These are phyloP conservation scores for Heliangelus exortis DNA, from an alignment of 2,797 vertebrate genomes.

Conservation along the genomic window DNA sequence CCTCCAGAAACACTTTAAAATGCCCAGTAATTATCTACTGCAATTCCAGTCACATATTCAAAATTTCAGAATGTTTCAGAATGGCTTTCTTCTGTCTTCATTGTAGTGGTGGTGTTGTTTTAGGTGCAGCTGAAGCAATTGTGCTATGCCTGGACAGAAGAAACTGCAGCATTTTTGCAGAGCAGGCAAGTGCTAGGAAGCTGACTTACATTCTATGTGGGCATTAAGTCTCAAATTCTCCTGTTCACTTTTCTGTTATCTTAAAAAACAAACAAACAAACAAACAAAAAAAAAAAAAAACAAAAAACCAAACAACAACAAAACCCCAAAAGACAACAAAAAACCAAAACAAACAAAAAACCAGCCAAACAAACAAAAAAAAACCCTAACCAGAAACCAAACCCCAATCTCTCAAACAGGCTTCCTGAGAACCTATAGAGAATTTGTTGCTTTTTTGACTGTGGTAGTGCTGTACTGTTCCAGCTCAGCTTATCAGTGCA, in stretches of 20 bases:
- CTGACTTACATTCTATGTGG: background rate
- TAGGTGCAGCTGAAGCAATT: background rate
- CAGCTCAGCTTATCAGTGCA: constrained; percentile 46
- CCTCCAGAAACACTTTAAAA: background rate
- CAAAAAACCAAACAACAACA: too few relatives aligned
- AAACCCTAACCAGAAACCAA: too few relatives aligned
- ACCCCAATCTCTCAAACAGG: background rate
- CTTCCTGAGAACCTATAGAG: constrained; percentile 54
- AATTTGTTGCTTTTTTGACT: constrained; percentile 25
- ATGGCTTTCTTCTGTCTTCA: background rate
- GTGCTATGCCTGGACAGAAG: background rate
- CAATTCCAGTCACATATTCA: background rate
- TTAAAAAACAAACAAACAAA: too few relatives aligned
- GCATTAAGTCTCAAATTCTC: background rate
- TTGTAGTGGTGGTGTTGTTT: background rate
- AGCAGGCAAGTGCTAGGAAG: background rate
- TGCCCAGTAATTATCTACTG: background rate
- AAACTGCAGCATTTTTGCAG: constrained; percentile 28
- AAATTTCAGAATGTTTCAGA: background rate
- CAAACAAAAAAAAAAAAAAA: too few relatives aligned
- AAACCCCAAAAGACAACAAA: too few relatives aligned
- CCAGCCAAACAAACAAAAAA: too few relatives aligned
- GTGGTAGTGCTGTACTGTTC: background rate
- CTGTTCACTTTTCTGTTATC: background rate
- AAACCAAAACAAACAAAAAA: too few relatives aligned